Conservation (phyloP, 2,888 invertebrate genomes). For the Torymus auratus region DNA sequence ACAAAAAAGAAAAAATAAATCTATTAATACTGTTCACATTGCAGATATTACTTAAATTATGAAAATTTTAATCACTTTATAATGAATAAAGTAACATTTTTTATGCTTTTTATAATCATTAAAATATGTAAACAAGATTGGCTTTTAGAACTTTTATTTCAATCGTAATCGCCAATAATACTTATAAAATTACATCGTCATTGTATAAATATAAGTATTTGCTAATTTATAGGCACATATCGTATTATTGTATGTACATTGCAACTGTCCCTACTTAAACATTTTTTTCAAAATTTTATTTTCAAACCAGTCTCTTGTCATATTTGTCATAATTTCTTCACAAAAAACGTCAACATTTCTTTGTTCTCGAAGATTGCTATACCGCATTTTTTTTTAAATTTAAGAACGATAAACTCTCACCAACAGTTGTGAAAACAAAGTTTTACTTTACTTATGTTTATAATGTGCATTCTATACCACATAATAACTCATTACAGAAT, state of each 20-base stretch:
- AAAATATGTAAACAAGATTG: neutral
- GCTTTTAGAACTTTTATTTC: constrained; percentile 51
- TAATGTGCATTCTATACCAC: constrained; percentile 5
- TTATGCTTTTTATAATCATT: too few relatives aligned
- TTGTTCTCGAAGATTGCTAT: neutral
- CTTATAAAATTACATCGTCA: constrained; percentile 71
- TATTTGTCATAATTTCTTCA: constrained; percentile 5
- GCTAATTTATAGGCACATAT: constrained; percentile 68
- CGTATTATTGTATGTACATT: constrained; percentile 66
- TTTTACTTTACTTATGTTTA: constrained; percentile 20
- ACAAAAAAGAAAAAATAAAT: constrained; percentile 11
- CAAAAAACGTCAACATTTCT: constrained; percentile 43
- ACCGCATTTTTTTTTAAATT: constrained; percentile 23
- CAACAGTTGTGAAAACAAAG: constrained; percentile 36
- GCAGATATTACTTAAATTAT: too few relatives aligned
- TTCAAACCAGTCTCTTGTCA: constrained; percentile 31
- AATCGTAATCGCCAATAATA: constrained; percentile 58
- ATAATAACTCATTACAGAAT: constrained; percentile 33
- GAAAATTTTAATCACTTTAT: neutral
- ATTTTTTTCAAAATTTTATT: constrained; percentile 39
- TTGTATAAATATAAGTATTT: constrained; percentile 67
- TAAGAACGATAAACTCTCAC: constrained; percentile 41
- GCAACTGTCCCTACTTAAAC: constrained; percentile 60
- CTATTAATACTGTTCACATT: neutral
- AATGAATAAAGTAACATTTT: too few relatives aligned